phyloP scores from a whole-genome alignment of 1,140 invertebrate genomes.

The Pentalonia nigronervosa region DNA sequence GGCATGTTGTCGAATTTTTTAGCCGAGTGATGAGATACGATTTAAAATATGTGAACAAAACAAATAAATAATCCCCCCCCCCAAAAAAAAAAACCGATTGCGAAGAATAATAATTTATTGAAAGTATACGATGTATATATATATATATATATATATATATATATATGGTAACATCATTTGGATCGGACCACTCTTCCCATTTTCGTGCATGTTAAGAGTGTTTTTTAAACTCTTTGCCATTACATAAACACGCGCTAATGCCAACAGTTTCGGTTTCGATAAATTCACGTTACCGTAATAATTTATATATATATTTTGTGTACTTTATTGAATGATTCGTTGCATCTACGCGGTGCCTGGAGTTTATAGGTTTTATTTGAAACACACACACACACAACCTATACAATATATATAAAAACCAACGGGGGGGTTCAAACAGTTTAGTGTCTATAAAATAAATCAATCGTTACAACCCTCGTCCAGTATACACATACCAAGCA shows the following conservation, averaged over 20 bases:
- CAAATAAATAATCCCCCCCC: not conserved
- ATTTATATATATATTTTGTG: not conserved
- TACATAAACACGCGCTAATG: not conserved
- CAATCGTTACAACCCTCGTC: not conserved
- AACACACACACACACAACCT: not conserved
- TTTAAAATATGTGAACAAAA: not conserved
- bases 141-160: not conserved
- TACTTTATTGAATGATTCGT: not conserved
- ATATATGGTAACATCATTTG: not conserved
- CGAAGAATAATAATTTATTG: not conserved
- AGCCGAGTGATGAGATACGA: not conserved
- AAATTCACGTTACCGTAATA: not conserved
- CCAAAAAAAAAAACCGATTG: not conserved
- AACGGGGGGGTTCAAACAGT: not conserved
- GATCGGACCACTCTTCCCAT: not conserved
- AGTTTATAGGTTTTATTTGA: not conserved
- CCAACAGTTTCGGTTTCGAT: not conserved
- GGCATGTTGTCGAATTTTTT: not conserved
- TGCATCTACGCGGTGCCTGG: not conserved
- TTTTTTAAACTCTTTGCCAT: not conserved
- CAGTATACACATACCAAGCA: too few relatives aligned
- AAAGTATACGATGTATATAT: not conserved
- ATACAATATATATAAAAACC: not conserved
- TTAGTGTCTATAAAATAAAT: slow-evolving; percentile 26
- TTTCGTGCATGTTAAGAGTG: not conserved